Base-by-base conservation (phyloP, 2,888 invertebrate species). In the Campoletis raptor region DNA sequence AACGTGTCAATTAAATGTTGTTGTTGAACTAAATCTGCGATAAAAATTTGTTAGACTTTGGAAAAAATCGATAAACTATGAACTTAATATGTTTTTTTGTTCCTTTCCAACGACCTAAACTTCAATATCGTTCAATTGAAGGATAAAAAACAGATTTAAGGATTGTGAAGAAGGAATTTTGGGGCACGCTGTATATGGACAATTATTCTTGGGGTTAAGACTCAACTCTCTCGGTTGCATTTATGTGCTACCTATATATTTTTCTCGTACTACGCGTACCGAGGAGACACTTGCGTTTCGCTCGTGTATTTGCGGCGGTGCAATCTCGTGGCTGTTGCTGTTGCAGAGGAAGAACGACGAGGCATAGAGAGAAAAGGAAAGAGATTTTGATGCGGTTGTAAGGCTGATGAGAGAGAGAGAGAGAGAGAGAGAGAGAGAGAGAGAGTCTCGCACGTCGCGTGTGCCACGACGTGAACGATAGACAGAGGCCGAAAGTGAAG, bases 261-360 rank as follows among this genome's bases (percentile, higher is more conserved):
- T 61, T 64, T 37, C 78, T 82, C 70, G 78, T 61, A 72, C 81
- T 64, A 67, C 72, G 64, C 64, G 61, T 45, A 76, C 76, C 24
- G 45, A 83, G 21, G 79, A 80, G 57, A 74, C 77, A 86, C 87
- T 83, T 80, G 85, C 74, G 61, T 79, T 61, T 21, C 73, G 66
- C 52, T 85, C 74, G 77, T 79, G 82, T 67, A 86, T 83, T 86
- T 83, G 86, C 83, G 73, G 86, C 83, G 54, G 57, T 77, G 86
- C 82, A 69, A 78, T 74, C 83, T 70, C 83, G 69, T 54, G 66
- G 57, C 78, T 52, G 69, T 67, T 79, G 67, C 82, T 81, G 69
- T 57, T 52, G 40, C 57, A 3, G 10, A 48, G 70, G 8, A 18
- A 36, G 37, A 61, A 45, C 45, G 42, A 76, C 40, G 12, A 57